phyloP scores from a whole-genome alignment of 1,140 invertebrate species.

The Sitodiplosis mosellana region DNA sequence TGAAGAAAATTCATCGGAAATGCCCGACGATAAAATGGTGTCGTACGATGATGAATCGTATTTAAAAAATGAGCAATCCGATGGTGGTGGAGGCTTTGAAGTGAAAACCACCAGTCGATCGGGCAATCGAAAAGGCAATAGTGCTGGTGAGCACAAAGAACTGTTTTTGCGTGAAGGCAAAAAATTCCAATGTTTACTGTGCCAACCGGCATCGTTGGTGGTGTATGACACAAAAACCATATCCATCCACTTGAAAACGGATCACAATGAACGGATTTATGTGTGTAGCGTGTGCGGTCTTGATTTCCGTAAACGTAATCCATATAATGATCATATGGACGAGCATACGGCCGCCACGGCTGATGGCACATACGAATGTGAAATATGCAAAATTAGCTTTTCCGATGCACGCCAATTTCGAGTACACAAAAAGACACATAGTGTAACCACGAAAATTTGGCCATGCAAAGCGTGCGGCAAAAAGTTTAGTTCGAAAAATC shows the following conservation, averaged over 20 bases:
- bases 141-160: neutral
- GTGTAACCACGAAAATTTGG: slow-evolving; percentile 39
- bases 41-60: neutral
- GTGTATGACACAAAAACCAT: slow-evolving; percentile 35
- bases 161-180: neutral
- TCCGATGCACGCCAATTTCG: slow-evolving; percentile 37
- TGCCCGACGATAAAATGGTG: neutral
- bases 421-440: slow-evolving; percentile 42
- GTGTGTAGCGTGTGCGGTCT: slow-evolving; percentile 51
- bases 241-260: slow-evolving; percentile 35
- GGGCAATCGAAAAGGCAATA: neutral
- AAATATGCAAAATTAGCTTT: slow-evolving; percentile 42
- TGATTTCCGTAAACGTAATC: slow-evolving; percentile 38
- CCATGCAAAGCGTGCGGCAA: slow-evolving; percentile 43
- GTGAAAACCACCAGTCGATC: no score
- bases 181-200: slow-evolving; percentile 4
- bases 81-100: neutral
- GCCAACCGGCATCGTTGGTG: slow-evolving; percentile 1
- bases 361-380: slow-evolving; percentile 43
- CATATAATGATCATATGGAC: slow-evolving; percentile 42
- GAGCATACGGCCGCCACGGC: slow-evolving; percentile 34
- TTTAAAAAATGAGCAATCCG: neutral
- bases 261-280: slow-evolving; percentile 41
- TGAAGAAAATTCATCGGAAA: neutral
- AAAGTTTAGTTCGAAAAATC: slow-evolving; percentile 41